Conservation (phyloP, 2,113 vertebrate species). For the Brachyistius frenatus region DNA sequence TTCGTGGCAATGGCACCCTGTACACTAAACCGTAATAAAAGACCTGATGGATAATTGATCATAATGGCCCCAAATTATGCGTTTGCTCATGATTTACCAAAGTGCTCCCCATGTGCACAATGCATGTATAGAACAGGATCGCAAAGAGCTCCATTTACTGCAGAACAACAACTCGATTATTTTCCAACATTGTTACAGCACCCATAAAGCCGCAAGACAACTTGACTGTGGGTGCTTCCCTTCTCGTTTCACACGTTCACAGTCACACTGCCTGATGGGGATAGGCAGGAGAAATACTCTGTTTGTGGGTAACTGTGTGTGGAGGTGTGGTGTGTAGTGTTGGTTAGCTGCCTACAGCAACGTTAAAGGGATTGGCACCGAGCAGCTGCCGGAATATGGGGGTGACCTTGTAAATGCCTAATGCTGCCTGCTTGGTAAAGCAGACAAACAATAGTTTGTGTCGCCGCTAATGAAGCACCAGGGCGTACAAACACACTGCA, state of each 20-base stretch:
- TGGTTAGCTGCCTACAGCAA: conserved; percentile 37
- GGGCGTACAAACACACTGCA: neutral
- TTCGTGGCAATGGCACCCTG: conserved; percentile 16
- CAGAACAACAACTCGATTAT: neutral
- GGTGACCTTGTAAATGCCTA: conserved; percentile 41
- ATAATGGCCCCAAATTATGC: conserved; percentile 26
- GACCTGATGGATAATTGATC: conserved; percentile 65
- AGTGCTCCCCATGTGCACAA: conserved; percentile 53
- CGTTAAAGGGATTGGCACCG: conserved; percentile 31
- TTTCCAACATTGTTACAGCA: neutral
- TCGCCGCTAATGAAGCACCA: conserved; percentile 51
- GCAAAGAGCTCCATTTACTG: conserved; percentile 27
- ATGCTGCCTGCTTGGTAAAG: conserved; percentile 32
- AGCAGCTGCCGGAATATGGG: conserved; percentile 36
- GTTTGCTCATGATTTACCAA: conserved; percentile 37
- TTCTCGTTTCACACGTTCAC: conserved; percentile 10
- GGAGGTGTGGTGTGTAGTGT: conserved; percentile 24
- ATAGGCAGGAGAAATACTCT: conserved; percentile 7
- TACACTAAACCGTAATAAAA: conserved; percentile 58
- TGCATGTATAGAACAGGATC: conserved; percentile 14
- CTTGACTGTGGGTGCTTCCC: neutral
- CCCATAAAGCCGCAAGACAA: neutral
- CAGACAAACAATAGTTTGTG: conserved; percentile 26
- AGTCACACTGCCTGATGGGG: conserved; percentile 14
- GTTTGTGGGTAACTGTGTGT: conserved; percentile 19